Conservation (phyloP, 2,797 vertebrate genomes). For the Heteromormyrus szaboi region DNA sequence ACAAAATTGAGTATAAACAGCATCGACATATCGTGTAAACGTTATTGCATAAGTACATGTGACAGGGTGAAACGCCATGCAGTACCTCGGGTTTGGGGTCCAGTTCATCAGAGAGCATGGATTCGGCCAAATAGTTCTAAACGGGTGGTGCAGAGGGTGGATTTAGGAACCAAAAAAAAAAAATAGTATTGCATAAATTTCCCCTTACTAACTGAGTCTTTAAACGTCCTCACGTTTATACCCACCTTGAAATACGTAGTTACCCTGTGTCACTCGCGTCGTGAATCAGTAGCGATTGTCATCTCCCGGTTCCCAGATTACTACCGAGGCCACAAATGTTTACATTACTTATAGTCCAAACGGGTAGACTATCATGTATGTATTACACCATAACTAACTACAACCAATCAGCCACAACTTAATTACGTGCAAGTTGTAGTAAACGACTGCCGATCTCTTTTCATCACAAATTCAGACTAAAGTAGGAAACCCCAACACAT, state of each 20-base stretch:
- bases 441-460: background rate
- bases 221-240: background rate
- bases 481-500: background rate
- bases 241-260: conserved; percentile 5
- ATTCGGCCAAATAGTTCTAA: conserved; percentile 74
- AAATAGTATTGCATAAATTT: background rate
- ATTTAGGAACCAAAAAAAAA: background rate
- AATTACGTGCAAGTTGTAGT: background rate
- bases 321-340: background rate
- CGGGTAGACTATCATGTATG: background rate
- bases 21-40: background rate
- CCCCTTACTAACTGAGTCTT: background rate
- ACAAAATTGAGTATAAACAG: background rate
- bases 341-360: background rate
- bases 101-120: conserved; percentile 99
- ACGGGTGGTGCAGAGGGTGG: conserved; percentile 12
- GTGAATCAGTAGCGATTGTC: background rate
- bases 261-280: background rate
- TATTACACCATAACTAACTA: background rate
- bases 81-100: conserved; percentile 97
- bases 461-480: background rate
- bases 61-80: background rate
- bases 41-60: background rate
- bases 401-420: background rate
- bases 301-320: background rate